These are phyloP conservation scores for Probaryconus sp. DNA, from an alignment of 1,140 invertebrate species.

Conservation along the genomic window DNA sequence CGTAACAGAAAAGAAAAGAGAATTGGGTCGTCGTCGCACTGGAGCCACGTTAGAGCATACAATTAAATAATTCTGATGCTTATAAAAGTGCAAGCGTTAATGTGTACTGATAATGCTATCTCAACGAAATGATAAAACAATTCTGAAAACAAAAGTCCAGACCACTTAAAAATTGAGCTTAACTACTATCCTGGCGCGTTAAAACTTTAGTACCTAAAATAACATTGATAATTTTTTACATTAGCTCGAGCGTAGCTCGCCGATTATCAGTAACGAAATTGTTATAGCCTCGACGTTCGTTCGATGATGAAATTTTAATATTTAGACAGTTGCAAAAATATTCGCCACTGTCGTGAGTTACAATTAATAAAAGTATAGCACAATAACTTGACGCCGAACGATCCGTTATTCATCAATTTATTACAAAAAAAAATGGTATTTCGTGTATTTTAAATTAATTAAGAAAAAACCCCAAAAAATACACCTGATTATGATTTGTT, in stretches of 20 bases:
- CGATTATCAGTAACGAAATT: conserved; percentile 13
- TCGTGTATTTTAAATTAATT: too few relatives aligned
- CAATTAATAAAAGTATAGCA: too few relatives aligned
- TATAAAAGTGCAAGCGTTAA: conserved; percentile 78
- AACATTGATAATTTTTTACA: conserved; percentile 49
- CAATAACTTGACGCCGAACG: too few relatives aligned
- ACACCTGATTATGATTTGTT: too few relatives aligned
- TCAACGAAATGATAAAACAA: conserved; percentile 75
- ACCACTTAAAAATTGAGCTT: conserved; percentile 53
- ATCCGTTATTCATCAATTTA: too few relatives aligned
- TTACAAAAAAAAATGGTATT: too few relatives aligned
- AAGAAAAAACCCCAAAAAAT: too few relatives aligned
- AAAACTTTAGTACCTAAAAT: conserved; percentile 45
- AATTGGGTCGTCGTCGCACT: conserved; percentile 76
- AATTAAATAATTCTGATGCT: conserved; percentile 78
- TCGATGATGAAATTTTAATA: conserved; percentile 2
- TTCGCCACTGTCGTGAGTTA: too few relatives aligned
- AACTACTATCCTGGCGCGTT: conserved; percentile 52
- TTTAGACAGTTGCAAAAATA: conserved; percentile 28
- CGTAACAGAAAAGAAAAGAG: too few relatives aligned
- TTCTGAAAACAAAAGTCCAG: conserved; percentile 61
- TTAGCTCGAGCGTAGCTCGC: conserved; percentile 16
- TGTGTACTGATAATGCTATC: conserved; percentile 78
- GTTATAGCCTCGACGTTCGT: not conserved
- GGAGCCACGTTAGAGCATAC: conserved; percentile 75